A percentile compares a stretch with the other conserved stretches of the same genome.
phyloP scores from a whole-genome alignment of 2,113 vertebrate species.

The Passer montanus region DNA sequence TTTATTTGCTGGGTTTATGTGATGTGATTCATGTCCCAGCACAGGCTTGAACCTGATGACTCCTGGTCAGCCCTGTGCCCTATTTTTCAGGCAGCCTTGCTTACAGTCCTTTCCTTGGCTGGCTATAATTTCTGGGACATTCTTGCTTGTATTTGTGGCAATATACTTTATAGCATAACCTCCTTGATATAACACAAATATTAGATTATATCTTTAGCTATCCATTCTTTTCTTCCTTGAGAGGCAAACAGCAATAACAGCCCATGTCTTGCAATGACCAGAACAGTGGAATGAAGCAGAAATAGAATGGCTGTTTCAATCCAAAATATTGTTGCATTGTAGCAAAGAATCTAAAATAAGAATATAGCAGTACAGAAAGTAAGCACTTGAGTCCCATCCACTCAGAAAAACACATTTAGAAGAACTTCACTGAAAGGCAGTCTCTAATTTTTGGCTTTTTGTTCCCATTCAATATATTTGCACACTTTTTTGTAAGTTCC shows the following conservation, averaged over 20 bases:
- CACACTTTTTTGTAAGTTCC: neutral
- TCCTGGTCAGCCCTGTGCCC: neutral
- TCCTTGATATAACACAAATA: neutral
- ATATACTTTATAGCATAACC: neutral
- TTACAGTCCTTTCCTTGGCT: neutral
- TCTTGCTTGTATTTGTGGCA: neutral
- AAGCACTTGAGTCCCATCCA: neutral
- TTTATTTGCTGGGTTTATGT: neutral
- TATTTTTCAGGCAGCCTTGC: constrained; percentile 6
- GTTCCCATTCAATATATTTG: neutral
- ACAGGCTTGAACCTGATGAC: neutral
- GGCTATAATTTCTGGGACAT: neutral
- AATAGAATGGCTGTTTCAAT: neutral
- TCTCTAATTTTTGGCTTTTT: neutral
- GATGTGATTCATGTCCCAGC: neutral
- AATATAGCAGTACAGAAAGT: neutral
- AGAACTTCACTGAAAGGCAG: neutral
- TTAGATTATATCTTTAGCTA: neutral
- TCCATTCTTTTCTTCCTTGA: neutral
- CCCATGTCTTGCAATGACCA: neutral
- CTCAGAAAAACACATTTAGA: neutral
- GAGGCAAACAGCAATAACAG: neutral
- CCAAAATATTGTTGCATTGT: neutral
- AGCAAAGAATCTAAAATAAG: neutral
- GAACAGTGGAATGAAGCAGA: neutral